phyloP scores from a whole-genome alignment of 23 tunicate species.

The Trididemnum nubilum region DNA sequence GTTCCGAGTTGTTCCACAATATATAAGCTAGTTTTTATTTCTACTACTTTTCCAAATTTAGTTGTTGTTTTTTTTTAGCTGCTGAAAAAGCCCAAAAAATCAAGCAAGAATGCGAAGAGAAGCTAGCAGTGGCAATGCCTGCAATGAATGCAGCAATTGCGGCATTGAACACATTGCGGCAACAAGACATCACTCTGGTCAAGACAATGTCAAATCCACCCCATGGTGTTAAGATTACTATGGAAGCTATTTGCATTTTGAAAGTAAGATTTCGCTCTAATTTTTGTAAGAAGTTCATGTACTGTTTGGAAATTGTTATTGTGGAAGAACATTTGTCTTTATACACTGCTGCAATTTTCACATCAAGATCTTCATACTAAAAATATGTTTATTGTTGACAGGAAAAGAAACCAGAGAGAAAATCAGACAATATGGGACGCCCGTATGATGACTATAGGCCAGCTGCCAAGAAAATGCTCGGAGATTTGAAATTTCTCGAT shows the following conservation, averaged over 20 bases:
- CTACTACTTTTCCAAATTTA: too few species aligned
- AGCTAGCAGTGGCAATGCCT: slow-evolving; percentile 88
- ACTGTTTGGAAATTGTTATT: neutral
- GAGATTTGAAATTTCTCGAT: slow-evolving; percentile 78
- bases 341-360: too few species aligned
- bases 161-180: slow-evolving; percentile 75
- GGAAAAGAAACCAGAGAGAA: slow-evolving; percentile 88
- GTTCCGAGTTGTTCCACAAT: too few species aligned
- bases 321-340: neutral
- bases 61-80: slow-evolving; percentile 46
- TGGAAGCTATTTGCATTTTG: slow-evolving; percentile 89
- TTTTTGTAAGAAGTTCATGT: too few species aligned
- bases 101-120: slow-evolving; percentile 90
- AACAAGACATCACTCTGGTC: slow-evolving; percentile 82
- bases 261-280: slow-evolving; percentile 68
- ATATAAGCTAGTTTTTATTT: too few species aligned
- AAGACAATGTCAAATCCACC: slow-evolving; percentile 90
- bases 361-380: too few species aligned
- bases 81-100: slow-evolving; percentile 79
- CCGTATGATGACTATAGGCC: slow-evolving; percentile 90
- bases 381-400: neutral
- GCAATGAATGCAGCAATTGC: slow-evolving; percentile 85
- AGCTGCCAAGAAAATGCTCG: slow-evolving; percentile 87
- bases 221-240: slow-evolving; percentile 80
- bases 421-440: slow-evolving; percentile 80